phyloP scores from a whole-genome alignment of 2,113 vertebrate genomes.

The Poeciliopsis occidentalis region DNA sequence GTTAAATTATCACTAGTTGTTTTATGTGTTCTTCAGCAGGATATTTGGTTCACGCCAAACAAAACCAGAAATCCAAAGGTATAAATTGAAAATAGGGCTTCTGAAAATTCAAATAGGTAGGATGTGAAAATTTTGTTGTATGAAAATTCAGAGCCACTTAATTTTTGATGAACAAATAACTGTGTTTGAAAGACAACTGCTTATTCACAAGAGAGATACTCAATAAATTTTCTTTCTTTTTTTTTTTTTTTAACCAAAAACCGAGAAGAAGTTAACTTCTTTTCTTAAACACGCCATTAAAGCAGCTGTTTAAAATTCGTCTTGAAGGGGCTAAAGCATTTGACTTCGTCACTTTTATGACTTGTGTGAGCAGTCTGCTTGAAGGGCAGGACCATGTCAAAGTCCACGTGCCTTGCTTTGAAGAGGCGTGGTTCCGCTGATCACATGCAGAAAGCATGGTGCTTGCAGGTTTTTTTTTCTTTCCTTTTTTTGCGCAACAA shows the following conservation, averaged over 20 bases:
- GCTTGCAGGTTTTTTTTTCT: constrained; percentile 34
- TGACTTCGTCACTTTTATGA: not conserved
- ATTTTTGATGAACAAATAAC: not conserved
- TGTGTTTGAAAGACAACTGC: not conserved
- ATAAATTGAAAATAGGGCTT: not conserved
- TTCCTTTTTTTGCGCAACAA: constrained; percentile 23
- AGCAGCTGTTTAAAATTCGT: not conserved
- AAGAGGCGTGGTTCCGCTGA: constrained; percentile 66
- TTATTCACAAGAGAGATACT: not conserved
- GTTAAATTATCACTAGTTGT: too few relatives aligned
- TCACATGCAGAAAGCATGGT: constrained; percentile 75
- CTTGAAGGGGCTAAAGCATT: not conserved
- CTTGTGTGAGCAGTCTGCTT: not conserved
- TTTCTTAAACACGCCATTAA: not conserved
- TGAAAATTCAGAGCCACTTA: not conserved
- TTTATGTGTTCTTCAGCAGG: too few relatives aligned
- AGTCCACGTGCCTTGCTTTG: constrained; percentile 77
- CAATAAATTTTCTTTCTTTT: not conserved
- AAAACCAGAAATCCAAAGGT: not conserved
- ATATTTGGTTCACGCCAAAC: too few relatives aligned
- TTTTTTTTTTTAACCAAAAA: not conserved
- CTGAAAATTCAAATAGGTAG: too few relatives aligned
- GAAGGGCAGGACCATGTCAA: constrained; percentile 70
- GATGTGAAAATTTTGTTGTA: not conserved
- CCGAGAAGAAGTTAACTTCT: not conserved